These are phyloP conservation scores for Danio aesculapii DNA, from an alignment of 2,797 vertebrate species.

Conservation along the genomic window DNA sequence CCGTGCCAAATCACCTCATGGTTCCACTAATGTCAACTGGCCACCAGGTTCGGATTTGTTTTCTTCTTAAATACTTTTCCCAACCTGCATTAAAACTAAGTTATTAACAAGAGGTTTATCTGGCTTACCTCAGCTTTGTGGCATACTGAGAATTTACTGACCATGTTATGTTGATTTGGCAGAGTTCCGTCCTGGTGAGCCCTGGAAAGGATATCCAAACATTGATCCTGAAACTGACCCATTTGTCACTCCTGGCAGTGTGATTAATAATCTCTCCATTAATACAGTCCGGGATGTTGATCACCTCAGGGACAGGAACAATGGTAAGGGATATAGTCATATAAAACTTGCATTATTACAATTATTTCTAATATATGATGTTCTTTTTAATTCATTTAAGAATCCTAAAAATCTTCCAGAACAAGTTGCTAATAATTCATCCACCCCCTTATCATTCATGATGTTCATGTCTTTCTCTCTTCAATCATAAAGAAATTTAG, in stretches of 20 bases:
- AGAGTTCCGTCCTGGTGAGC: constrained; percentile 99
- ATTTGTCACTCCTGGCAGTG: constrained; percentile 99
- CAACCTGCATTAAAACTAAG: background rate
- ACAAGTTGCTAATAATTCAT: no score
- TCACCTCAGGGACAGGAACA: constrained; percentile 99
- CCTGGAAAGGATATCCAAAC: constrained; percentile 99
- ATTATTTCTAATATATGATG: no score
- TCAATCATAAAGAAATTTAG: no score
- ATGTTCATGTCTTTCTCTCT: no score
- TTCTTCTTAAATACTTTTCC: background rate
- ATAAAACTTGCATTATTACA: no score
- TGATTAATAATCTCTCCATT: constrained; percentile 99
- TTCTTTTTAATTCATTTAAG: no score
- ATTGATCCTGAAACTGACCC: constrained; percentile 99
- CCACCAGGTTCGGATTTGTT: constrained; percentile 87
- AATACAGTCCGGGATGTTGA: constrained; percentile 99
- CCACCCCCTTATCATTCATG: no score
- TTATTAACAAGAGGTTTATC: background rate
- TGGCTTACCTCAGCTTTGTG: background rate
- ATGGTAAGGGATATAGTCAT: constrained; percentile 77
- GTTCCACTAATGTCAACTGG: constrained; percentile 97
- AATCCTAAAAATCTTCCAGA: no score
- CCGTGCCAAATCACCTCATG: constrained; percentile 99
- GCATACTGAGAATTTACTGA: constrained; percentile 2
- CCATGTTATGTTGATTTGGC: constrained; percentile 10